Conservation (phyloP, 64 coral and sea anemone genomes). For the Acropora yongei region DNA sequence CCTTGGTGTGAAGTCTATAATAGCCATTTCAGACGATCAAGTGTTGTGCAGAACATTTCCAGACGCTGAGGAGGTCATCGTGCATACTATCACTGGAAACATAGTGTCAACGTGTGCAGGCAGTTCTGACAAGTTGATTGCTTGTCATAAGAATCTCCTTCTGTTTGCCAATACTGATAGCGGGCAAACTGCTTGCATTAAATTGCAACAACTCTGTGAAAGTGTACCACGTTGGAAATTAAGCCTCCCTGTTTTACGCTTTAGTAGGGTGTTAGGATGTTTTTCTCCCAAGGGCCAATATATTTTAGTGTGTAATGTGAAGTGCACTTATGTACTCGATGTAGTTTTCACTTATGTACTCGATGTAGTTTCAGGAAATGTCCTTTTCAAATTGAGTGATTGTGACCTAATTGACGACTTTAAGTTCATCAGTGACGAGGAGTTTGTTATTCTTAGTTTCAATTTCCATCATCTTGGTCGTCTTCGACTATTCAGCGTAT, state of each 20-base stretch:
- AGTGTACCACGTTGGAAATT: too few species aligned
- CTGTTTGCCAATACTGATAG: neutral
- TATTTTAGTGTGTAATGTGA: neutral
- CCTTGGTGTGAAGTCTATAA: too few species aligned
- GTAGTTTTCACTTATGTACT: neutral
- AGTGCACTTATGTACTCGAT: neutral
- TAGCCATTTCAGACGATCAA: neutral
- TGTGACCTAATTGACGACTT: neutral
- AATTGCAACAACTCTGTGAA: too few species aligned
- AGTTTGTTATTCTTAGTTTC: neutral
- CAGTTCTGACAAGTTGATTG: too few species aligned
- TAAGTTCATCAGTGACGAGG: slow-evolving; percentile 1
- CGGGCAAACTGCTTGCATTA: too few species aligned
- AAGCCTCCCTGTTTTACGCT: too few species aligned
- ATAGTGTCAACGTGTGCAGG: neutral
- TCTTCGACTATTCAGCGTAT: neutral
- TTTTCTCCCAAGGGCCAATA: neutral
- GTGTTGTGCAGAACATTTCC: neutral
- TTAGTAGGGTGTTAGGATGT: too few species aligned
- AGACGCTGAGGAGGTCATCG: too few species aligned
- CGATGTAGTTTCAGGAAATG: neutral
- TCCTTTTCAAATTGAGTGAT: neutral
- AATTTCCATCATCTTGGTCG: too few species aligned
- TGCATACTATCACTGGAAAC: neutral
- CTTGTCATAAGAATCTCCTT: neutral